Evolutionary conservation across 2,113 vertebrate species (phyloP).

Genomic region (Pyrgilauda ruficollis): DNA sequence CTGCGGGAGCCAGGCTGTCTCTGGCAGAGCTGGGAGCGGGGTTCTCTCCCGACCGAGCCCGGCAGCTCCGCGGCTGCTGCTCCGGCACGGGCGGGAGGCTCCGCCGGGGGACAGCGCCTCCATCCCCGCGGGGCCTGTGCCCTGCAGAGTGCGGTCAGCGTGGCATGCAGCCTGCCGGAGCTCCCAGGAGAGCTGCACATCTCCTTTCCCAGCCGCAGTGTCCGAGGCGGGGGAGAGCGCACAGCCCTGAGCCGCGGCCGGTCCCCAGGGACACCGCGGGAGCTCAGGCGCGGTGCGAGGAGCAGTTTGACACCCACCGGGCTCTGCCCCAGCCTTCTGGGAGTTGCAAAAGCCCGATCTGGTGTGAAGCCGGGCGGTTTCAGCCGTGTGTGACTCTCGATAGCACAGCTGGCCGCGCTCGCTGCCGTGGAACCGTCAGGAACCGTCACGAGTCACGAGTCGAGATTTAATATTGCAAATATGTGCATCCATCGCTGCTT

Average conservation of each 20-base stretch:
- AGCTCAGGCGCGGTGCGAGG: background rate
- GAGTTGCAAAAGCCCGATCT: background rate
- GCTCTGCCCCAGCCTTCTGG: background rate
- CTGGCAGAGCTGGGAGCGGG: accelerated
- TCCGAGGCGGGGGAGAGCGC: background rate
- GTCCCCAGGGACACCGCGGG: accelerated
- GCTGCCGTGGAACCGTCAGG: background rate
- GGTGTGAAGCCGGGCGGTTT: background rate
- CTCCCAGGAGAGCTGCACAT: background rate
- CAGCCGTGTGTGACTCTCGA: background rate
- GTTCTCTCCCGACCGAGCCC: background rate
- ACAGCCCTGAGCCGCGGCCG: accelerated
- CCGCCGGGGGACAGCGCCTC: background rate
- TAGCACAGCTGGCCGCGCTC: background rate
- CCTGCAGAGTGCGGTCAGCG: accelerated
- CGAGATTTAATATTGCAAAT: background rate
- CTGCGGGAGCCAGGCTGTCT: background rate
- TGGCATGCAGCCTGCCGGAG: background rate
- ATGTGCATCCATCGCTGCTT: background rate
- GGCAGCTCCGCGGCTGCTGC: background rate
- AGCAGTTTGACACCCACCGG: background rate
- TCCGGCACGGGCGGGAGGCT: accelerated
- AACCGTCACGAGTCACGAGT: background rate
- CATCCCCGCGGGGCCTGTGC: accelerated
- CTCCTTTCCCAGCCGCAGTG: accelerated